These are phyloP conservation scores for Tridacna crocea DNA, from an alignment of 2,888 invertebrate species.

Conservation along the genomic window DNA sequence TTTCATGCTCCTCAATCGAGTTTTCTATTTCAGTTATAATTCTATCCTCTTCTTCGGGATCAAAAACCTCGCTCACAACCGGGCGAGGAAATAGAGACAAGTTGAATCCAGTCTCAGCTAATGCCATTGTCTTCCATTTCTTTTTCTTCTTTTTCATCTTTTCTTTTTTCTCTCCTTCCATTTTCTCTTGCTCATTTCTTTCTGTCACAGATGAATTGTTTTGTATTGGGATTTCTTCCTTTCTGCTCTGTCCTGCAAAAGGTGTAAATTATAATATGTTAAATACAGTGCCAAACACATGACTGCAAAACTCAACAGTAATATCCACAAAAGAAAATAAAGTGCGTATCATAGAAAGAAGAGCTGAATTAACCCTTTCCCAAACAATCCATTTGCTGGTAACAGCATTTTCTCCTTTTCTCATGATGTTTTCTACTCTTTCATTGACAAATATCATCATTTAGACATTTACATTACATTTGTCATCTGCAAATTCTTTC, in stretches of 20 bases:
- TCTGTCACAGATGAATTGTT: background rate
- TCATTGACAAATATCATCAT: too few relatives aligned
- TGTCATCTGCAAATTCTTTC: too few relatives aligned
- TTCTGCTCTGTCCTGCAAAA: background rate
- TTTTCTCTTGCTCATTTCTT: background rate
- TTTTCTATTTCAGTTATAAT: constrained; percentile 48
- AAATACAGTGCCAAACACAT: too few relatives aligned
- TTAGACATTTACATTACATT: too few relatives aligned
- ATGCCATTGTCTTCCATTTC: constrained; percentile 69
- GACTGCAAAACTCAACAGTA: too few relatives aligned
- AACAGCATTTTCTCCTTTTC: too few relatives aligned
- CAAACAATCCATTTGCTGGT: too few relatives aligned
- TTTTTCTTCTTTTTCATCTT: constrained; percentile 59
- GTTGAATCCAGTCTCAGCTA: constrained; percentile 69
- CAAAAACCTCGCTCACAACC: constrained; percentile 31
- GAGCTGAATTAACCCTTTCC: too few relatives aligned
- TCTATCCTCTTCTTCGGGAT: constrained; percentile 53
- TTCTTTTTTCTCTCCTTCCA: constrained; percentile 7
- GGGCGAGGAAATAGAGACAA: constrained; percentile 71
- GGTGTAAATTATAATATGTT: too few relatives aligned
- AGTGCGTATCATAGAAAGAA: too few relatives aligned
- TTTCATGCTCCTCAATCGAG: constrained; percentile 50
- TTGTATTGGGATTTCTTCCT: background rate
- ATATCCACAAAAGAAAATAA: too few relatives aligned
- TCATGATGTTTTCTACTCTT: too few relatives aligned